These are phyloP conservation scores for Cetonia aurata DNA, from an alignment of 2,888 invertebrate genomes.

Conservation along the genomic window DNA sequence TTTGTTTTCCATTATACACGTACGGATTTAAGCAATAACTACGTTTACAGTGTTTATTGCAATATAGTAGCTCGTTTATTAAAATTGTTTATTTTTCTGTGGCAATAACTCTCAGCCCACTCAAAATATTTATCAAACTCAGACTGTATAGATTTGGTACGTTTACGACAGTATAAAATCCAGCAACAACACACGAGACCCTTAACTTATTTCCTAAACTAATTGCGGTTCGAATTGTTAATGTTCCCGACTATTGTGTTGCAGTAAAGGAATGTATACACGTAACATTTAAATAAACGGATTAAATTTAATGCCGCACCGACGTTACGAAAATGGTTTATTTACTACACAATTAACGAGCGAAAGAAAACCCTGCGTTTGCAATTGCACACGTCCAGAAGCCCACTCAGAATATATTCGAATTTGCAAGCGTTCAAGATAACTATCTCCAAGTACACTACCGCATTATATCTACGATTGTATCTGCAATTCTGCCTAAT, in stretches of 20 bases:
- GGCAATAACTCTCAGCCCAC: slow-evolving; percentile 11
- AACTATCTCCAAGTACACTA: slow-evolving; percentile 19
- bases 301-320: neutral
- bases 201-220: slow-evolving; percentile 18
- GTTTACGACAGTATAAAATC: slow-evolving; percentile 3
- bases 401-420: slow-evolving; percentile 19
- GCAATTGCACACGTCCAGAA: neutral
- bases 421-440: slow-evolving; percentile 25
- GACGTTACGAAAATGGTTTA: slow-evolving; percentile 13
- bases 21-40: neutral
- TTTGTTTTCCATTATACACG: neutral
- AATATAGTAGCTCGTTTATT: no score
- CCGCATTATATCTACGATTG: slow-evolving; percentile 24
- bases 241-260: slow-evolving; percentile 9
- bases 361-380: neutral
- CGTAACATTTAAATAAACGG: slow-evolving; percentile 6
- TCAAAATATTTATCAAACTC: slow-evolving; percentile 13
- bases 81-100: neutral
- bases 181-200: neutral
- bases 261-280: neutral
- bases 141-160: slow-evolving; percentile 14
- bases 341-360: slow-evolving; percentile 20
- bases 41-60: neutral
- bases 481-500: slow-evolving; percentile 31
- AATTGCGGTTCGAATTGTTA: slow-evolving; percentile 27